Percentiles rank a stretch among this genome's conserved stretches.
Evolutionary conservation across 2,797 vertebrate species (phyloP).

Genomic region (Sebastes kiyomatsui): DNA sequence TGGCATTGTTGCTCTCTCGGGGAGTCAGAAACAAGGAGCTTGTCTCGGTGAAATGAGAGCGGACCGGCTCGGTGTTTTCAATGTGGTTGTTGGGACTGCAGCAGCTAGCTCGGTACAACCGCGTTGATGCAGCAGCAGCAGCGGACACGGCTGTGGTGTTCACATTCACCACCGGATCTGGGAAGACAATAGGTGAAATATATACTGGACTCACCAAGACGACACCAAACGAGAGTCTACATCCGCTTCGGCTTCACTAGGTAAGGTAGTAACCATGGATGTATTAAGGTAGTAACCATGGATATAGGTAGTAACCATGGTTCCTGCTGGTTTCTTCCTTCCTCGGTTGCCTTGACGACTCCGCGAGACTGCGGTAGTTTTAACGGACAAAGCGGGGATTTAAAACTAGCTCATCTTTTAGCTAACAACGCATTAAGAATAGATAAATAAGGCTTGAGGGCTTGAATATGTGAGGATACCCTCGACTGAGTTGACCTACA

Average conservation of each 20-base stretch:
- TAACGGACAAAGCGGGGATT: slow-evolving; percentile 49
- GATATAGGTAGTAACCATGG: no score
- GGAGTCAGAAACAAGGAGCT: background rate
- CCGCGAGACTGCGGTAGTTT: slow-evolving; percentile 64
- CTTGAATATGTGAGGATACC: background rate
- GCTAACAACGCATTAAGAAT: background rate
- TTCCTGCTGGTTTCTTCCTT: background rate
- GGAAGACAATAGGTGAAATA: slow-evolving; percentile 70
- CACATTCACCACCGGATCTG: slow-evolving; percentile 55
- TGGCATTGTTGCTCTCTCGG: background rate
- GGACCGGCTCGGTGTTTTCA: slow-evolving; percentile 1
- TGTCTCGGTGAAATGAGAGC: slow-evolving; percentile 52
- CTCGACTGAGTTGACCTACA: slow-evolving; percentile 49
- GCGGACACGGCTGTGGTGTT: slow-evolving; percentile 33
- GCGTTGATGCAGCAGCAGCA: slow-evolving; percentile 63
- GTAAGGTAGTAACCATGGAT: slow-evolving; percentile 36
- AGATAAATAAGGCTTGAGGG: background rate
- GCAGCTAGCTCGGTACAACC: slow-evolving; percentile 47
- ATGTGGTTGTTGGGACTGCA: slow-evolving; percentile 37
- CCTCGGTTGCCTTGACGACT: slow-evolving; percentile 52
- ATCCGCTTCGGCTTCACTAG: slow-evolving; percentile 43
- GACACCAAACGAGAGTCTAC: slow-evolving; percentile 18
- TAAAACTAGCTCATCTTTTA: slow-evolving; percentile 32
- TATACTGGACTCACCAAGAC: slow-evolving; percentile 31
- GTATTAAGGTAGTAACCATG: no score